phyloP scores from a whole-genome alignment of 2,888 invertebrate species.

The Pyrgus malvae region DNA sequence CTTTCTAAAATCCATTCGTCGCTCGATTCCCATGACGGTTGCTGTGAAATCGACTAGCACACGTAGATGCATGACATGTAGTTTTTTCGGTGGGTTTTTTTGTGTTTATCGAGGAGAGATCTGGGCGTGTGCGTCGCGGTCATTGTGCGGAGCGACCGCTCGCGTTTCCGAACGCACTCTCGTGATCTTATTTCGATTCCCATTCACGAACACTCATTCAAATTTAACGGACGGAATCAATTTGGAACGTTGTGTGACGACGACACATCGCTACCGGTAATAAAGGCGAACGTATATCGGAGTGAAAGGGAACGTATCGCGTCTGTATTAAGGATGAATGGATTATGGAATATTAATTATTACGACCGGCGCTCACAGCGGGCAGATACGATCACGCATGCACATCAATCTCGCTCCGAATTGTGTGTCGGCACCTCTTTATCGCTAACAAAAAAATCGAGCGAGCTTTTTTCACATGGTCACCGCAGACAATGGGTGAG shows the following conservation, averaged over 20 bases:
- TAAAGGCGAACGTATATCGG: conserved; percentile 36
- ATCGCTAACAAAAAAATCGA: conserved; percentile 69
- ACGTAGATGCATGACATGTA: conserved; percentile 81
- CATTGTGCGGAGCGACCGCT: conserved; percentile 62
- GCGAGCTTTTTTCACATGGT: conserved; percentile 69
- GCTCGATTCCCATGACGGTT: conserved; percentile 78
- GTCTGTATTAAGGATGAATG: conserved; percentile 58
- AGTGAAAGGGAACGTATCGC: conserved; percentile 56
- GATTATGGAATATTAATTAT: conserved; percentile 77
- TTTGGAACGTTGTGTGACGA: conserved; percentile 66
- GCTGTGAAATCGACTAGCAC: conserved; percentile 78
- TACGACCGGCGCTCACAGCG: conserved; percentile 60
- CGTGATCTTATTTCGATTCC: conserved; percentile 71
- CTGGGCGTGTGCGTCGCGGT: conserved; percentile 70
- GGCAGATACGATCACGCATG: conserved; percentile 66
- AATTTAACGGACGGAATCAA: conserved; percentile 76
- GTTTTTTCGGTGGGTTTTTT: conserved; percentile 74
- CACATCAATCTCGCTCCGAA: conserved; percentile 73
- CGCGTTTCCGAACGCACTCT: conserved; percentile 53
- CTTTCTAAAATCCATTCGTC: conserved; percentile 77
- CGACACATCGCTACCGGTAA: conserved; percentile 64
- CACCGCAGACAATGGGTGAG: conserved; percentile 63
- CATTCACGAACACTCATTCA: conserved; percentile 72
- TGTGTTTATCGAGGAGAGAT: conserved; percentile 74
- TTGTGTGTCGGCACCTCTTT: conserved; percentile 79